Conservation (phyloP, 2,113 vertebrate species). For the Neotragus pygmaeus region DNA sequence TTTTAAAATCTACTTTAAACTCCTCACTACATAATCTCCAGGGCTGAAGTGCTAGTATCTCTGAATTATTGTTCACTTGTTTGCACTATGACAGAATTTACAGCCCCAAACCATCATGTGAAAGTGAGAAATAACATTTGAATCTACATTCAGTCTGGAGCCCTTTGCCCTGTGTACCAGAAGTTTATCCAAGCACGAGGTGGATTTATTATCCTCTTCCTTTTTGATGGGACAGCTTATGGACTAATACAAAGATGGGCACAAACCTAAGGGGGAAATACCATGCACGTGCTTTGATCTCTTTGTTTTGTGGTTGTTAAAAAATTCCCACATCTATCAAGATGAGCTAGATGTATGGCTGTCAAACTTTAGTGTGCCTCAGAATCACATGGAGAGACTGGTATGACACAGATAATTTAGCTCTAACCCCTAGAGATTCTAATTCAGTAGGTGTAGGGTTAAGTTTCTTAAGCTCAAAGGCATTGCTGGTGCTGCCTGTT, state of each 20-base stretch:
- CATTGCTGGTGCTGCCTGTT: neutral
- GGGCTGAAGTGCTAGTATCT: neutral
- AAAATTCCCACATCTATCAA: neutral
- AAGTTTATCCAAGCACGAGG: neutral
- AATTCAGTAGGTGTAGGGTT: neutral
- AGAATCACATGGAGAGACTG: neutral
- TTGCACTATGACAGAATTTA: neutral
- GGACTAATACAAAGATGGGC: neutral
- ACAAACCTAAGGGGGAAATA: neutral
- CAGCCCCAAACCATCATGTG: neutral
- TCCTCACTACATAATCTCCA: neutral
- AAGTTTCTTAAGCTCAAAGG: neutral
- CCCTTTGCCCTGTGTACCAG: neutral
- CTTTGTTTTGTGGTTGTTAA: neutral
- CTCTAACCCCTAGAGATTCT: neutral
- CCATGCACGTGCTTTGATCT: neutral
- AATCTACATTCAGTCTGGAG: neutral
- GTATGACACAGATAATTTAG: neutral
- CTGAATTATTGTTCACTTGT: neutral
- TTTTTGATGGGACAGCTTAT: neutral
- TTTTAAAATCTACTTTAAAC: neutral
- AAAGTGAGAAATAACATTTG: neutral
- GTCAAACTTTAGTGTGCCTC: neutral
- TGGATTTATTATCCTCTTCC: neutral
- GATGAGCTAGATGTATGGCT: neutral